A percentile compares a stretch with the other conserved stretches of the same genome.
Evolutionary conservation across 2,888 invertebrate species (phyloP).

Genomic region (Caenorhabditis sp.): DNA sequence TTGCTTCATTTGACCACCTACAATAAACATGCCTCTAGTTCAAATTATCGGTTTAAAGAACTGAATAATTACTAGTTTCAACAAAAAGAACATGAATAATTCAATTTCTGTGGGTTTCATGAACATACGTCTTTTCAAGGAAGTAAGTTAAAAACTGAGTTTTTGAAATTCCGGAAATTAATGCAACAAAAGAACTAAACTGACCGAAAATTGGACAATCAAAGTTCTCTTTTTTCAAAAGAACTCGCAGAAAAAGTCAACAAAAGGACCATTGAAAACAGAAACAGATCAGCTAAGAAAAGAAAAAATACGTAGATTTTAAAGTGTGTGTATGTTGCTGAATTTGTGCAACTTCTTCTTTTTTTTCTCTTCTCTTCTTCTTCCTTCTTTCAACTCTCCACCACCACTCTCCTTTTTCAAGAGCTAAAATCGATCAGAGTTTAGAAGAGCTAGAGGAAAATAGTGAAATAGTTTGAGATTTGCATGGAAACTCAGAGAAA

Average conservation of each 20-base stretch:
- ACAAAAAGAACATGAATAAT: too few relatives aligned
- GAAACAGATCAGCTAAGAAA: not conserved
- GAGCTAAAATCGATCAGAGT: not conserved
- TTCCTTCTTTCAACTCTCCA: conserved; percentile 7
- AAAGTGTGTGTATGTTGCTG: conserved; percentile 11
- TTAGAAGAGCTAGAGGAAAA: conserved; percentile 12
- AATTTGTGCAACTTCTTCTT: conserved; percentile 11
- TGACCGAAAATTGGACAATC: not conserved
- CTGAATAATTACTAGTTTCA: too few relatives aligned
- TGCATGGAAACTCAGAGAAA: conserved; percentile 13
- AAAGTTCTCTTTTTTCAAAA: not conserved
- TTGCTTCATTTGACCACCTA: too few relatives aligned
- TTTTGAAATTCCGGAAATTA: not conserved
- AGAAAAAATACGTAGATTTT: not conserved
- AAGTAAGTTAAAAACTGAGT: not conserved
- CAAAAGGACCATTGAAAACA: not conserved
- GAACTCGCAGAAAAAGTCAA: not conserved
- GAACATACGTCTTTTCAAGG: too few relatives aligned
- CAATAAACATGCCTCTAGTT: too few relatives aligned
- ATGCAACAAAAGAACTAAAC: not conserved
- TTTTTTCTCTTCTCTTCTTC: conserved; percentile 2
- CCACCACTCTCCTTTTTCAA: conserved; percentile 8
- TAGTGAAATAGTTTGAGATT: conserved; percentile 24
- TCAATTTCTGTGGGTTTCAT: too few relatives aligned
- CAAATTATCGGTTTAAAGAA: too few relatives aligned